These are phyloP conservation scores for Stenchaetothrips biformis DNA, from an alignment of 2,888 invertebrate genomes.

Conservation along the genomic window DNA sequence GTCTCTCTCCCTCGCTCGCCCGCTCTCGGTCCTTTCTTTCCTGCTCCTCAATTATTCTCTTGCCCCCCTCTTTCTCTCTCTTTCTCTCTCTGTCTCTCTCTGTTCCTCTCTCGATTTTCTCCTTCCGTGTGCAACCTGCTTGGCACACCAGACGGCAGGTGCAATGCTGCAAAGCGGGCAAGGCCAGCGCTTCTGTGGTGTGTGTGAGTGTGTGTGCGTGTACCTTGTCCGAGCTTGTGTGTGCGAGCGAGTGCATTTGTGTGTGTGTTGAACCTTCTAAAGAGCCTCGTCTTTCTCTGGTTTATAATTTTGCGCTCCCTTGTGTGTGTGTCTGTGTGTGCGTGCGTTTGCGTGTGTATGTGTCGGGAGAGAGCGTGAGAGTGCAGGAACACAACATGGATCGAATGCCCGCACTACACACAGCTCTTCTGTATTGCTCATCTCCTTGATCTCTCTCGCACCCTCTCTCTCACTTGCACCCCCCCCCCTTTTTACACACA, in stretches of 20 bases:
- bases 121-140: neutral
- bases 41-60: neutral
- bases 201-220: neutral
- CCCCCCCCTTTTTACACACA: too few species aligned
- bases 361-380: neutral
- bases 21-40: neutral
- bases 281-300: neutral
- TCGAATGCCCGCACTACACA: neutral
- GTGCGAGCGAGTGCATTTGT: neutral
- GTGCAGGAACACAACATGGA: neutral
- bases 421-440: neutral
- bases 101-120: conserved; percentile 7
- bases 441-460: too few species aligned
- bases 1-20: neutral
- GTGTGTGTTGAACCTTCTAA: neutral
- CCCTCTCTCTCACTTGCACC: too few species aligned
- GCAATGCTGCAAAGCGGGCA: neutral
- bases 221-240: too few species aligned
- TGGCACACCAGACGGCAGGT: conserved; percentile 17
- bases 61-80: neutral
- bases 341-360: neutral
- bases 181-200: conserved; percentile 6
- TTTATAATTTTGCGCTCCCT: conserved; percentile 5
- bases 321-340: conserved; percentile 10
- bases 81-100: conserved; percentile 7